Evolutionary conservation across 2,113 vertebrate species (phyloP), one percentile per base, ranked within the genome.

Genomic region (Daubentonia madagascariensis): DNA sequence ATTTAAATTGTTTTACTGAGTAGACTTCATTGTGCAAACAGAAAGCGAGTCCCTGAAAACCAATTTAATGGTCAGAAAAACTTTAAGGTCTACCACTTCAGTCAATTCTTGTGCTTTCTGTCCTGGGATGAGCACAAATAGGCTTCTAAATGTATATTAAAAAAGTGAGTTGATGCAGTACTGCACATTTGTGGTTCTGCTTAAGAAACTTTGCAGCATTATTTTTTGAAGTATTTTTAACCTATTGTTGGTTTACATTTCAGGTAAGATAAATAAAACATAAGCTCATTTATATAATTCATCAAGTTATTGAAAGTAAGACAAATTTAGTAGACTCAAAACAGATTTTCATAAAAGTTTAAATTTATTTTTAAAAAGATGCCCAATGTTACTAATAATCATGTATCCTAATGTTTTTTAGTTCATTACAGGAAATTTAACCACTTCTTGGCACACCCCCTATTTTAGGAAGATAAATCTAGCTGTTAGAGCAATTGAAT

Each of bases 51-150:
- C 76, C 28, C 91, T 89, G 91, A 97, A 97, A 98, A 97, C 78
- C 89, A 98, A 92, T 97, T 98, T 97, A 96, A 96, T 96, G 96
- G 95, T 97, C 96, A 97, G 89, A 96, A 97, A 96, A 97, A 88
- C 75, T 94, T 97, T 96, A 97, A 98, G 95, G 73, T 97, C 93
- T 96, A 95, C 94, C 90, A 97, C 89, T 95, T 96, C 70, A 95
- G 50, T 96, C 96, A 97, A 68, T 97, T 97, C 94, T n/a, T 96
- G 43, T 96, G 89, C 84, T 96, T 96, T 89, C 79, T 89, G 96
- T 97, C 45, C 81, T 87, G 61, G 92, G 79, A 97, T 90, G 59
- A 94, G 79, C 89, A 93, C 79, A 97, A 85, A 94, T 96, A 92
- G 54, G 32, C 80, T 79, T 95, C 40, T 83, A 97, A 96, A 89